phyloP scores from a whole-genome alignment of 2,888 invertebrate species.

The Agonum fuliginosum region DNA sequence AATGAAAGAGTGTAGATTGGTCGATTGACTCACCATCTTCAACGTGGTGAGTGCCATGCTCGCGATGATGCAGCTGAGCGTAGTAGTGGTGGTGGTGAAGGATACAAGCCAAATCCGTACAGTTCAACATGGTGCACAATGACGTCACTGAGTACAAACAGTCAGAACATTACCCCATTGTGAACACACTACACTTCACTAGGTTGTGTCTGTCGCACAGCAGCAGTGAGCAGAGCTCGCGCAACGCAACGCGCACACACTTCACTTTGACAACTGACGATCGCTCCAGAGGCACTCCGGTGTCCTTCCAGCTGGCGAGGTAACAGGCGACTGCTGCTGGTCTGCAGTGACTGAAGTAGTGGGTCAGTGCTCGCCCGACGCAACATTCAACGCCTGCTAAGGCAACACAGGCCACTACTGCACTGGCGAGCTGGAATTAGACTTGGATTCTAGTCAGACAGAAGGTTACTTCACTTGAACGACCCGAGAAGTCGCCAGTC shows the following conservation, averaged over 20 bases:
- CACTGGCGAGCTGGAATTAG: constrained; percentile 45
- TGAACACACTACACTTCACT: background rate
- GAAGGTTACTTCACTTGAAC: constrained; percentile 49
- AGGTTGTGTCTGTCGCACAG: too few species aligned
- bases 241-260: background rate
- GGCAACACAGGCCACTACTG: background rate
- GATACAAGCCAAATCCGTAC: constrained; percentile 86
- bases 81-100: constrained; percentile 85
- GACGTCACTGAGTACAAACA: background rate
- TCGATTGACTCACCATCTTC: constrained; percentile 75
- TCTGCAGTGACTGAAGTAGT: constrained; percentile 66
- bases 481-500: background rate
- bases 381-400: constrained; percentile 51
- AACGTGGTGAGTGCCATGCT: constrained; percentile 78
- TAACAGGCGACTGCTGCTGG: constrained; percentile 64
- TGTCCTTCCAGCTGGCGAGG: constrained; percentile 65
- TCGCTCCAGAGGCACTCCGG: constrained; percentile 63
- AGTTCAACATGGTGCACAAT: constrained; percentile 80
- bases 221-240: background rate
- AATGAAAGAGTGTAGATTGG: background rate
- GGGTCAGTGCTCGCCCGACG: constrained; percentile 66
- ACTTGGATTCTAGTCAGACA: constrained; percentile 53
- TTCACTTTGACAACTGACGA: constrained; percentile 63
- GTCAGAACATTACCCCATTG: too few species aligned
- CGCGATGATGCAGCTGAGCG: constrained; percentile 82